phyloP scores from a whole-genome alignment of 2,888 invertebrate species.

The Thereva unica region DNA sequence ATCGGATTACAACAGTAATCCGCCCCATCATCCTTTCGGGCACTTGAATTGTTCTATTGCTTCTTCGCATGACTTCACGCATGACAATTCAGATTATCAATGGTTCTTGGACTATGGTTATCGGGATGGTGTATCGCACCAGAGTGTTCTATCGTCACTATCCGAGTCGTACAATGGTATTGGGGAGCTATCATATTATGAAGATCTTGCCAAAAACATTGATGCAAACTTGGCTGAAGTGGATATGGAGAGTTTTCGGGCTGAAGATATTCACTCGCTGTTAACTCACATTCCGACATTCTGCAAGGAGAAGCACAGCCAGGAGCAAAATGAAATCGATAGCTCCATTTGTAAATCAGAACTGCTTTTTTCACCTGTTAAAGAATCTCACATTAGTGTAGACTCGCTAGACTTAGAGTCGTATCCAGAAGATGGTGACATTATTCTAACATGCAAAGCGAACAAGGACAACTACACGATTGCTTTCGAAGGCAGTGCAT shows the following conservation, averaged over 20 bases:
- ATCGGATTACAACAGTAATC: constrained; percentile 58
- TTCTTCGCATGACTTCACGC: constrained; percentile 67
- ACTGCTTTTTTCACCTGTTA: constrained; percentile 86
- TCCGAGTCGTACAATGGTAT: constrained; percentile 79
- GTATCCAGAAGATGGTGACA: constrained; percentile 75
- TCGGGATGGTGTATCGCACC: constrained; percentile 77
- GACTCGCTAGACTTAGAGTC: constrained; percentile 89
- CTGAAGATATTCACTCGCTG: constrained; percentile 87
- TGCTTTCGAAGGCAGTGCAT: constrained; percentile 88
- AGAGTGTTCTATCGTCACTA: constrained; percentile 80
- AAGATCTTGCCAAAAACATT: constrained; percentile 83
- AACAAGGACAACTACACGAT: constrained; percentile 95
- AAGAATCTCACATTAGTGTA: constrained; percentile 80
- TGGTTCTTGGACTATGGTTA: constrained; percentile 90
- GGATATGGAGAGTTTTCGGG: constrained; percentile 92
- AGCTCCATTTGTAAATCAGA: constrained; percentile 93
- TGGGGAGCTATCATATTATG: constrained; percentile 73
- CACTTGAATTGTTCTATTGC: constrained; percentile 56
- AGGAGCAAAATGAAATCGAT: constrained; percentile 68
- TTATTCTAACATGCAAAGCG: constrained; percentile 87
- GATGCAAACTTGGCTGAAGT: constrained; percentile 93
- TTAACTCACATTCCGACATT: constrained; percentile 77
- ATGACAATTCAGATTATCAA: constrained; percentile 88
- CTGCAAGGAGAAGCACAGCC: constrained; percentile 62
- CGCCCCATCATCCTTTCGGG: constrained; percentile 48